Evolutionary conservation across 2,797 vertebrate species (phyloP).

Genomic region (Labroides dimidiatus): DNA sequence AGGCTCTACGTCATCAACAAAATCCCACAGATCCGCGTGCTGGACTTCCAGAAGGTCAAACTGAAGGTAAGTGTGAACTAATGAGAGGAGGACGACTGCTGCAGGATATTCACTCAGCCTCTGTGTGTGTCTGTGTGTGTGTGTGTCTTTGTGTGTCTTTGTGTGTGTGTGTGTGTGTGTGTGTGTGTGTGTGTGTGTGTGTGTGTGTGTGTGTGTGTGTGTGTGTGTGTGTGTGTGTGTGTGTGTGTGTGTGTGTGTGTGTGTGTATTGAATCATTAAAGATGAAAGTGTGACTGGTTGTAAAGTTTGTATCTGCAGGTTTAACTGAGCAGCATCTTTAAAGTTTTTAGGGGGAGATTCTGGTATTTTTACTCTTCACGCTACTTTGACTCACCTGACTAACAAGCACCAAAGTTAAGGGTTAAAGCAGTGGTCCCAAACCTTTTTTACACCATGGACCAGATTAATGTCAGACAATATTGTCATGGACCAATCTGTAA

Average conservation of each 20-base stretch:
- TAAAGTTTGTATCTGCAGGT: background rate
- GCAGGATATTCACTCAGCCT: background rate
- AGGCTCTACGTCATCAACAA: slow-evolving; percentile 96
- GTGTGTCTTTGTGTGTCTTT: no score
- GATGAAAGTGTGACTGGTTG: no score
- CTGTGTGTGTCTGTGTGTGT: background rate
- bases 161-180: no score
- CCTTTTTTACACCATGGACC: no score
- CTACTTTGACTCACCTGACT: background rate
- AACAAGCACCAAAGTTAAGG: background rate
- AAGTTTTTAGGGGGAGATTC: background rate
- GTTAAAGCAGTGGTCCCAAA: background rate
- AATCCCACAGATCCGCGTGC: slow-evolving; percentile 94
- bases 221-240: no score
- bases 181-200: no score
- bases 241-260: no score
- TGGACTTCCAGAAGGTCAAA: slow-evolving; percentile 98
- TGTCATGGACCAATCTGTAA: no score
- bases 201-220: no score
- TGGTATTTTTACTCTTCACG: background rate
- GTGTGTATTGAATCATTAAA: no score
- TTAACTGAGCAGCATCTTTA: no score
- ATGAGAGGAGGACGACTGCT: background rate
- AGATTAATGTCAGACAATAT: no score
- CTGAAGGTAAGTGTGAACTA: slow-evolving; percentile 87